These are phyloP conservation scores for Meriones unguiculatus DNA, from an alignment of 2,113 vertebrate species.

Conservation along the genomic window DNA sequence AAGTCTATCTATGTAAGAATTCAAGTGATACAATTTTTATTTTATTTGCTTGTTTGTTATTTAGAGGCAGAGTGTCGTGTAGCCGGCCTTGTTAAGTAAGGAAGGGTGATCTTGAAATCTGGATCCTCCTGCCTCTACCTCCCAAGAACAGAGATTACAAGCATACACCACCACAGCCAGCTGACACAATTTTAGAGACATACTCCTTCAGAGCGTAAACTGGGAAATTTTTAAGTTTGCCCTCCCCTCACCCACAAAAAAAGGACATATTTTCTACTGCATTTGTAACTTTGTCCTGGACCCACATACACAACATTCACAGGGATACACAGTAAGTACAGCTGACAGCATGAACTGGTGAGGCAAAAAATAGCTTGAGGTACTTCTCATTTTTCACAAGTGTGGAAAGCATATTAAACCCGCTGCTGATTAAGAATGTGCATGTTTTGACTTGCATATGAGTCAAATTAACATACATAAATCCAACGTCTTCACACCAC, in stretches of 20 bases:
- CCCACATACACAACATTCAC: constrained; percentile 36
- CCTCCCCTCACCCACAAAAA: neutral
- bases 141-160: neutral
- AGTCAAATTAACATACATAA: constrained; percentile 80
- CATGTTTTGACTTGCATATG: constrained; percentile 80
- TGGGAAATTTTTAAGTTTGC: constrained; percentile 31
- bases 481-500: constrained; percentile 68
- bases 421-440: constrained; percentile 82
- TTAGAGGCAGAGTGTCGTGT: neutral
- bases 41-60: neutral
- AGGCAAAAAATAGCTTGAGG: constrained; percentile 76
- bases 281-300: constrained; percentile 3
- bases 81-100: neutral
- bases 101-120: neutral
- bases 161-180: neutral
- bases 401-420: constrained; percentile 79
- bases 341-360: constrained; percentile 69
- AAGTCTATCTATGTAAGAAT: constrained; percentile 18
- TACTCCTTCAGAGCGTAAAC: neutral
- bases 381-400: constrained; percentile 71
- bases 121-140: neutral
- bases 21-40: neutral
- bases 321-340: constrained; percentile 46
- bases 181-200: constrained; percentile 3
- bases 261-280: neutral